phyloP scores from a whole-genome alignment of 2,113 vertebrate genomes.

The Pyxicephalus adspersus region DNA sequence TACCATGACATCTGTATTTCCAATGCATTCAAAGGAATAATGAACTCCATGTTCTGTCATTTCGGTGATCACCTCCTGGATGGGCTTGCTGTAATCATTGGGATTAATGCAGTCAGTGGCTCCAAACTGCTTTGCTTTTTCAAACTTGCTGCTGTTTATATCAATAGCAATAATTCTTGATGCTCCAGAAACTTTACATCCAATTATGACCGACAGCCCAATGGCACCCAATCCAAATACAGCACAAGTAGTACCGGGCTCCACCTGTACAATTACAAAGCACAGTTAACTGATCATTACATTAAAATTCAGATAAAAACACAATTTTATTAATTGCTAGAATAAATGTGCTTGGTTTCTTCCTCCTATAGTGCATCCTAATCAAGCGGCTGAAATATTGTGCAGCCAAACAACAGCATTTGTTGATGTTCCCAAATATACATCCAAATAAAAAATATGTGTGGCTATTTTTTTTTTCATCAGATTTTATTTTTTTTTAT shows the following conservation, averaged over 20 bases:
- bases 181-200: slow-evolving; percentile 76
- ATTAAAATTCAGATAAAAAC: too few species aligned
- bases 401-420: too few species aligned
- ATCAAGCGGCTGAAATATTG: too few species aligned
- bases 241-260: slow-evolving; percentile 67
- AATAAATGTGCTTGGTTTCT: too few species aligned
- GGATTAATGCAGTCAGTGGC: slow-evolving; percentile 72
- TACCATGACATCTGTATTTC: slow-evolving; percentile 70
- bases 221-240: slow-evolving; percentile 75
- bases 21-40: slow-evolving; percentile 74
- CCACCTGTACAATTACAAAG: slow-evolving; percentile 63
- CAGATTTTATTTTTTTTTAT: too few species aligned
- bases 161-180: slow-evolving; percentile 76
- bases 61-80: slow-evolving; percentile 71
- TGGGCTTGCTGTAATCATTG: slow-evolving; percentile 54
- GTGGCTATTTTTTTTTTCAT: too few species aligned
- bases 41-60: slow-evolving; percentile 71
- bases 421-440: too few species aligned
- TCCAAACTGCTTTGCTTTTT: slow-evolving; percentile 64
- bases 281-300: neutral
- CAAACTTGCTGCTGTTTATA: slow-evolving; percentile 67
- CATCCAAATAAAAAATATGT: too few species aligned
- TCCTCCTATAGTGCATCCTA: too few species aligned
- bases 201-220: slow-evolving; percentile 74
- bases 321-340: too few species aligned